A percentile compares a stretch with the other conserved stretches of the same genome.
Evolutionary conservation across 2,797 vertebrate genomes (phyloP).

Genomic region (Notamacropus eugenii): DNA sequence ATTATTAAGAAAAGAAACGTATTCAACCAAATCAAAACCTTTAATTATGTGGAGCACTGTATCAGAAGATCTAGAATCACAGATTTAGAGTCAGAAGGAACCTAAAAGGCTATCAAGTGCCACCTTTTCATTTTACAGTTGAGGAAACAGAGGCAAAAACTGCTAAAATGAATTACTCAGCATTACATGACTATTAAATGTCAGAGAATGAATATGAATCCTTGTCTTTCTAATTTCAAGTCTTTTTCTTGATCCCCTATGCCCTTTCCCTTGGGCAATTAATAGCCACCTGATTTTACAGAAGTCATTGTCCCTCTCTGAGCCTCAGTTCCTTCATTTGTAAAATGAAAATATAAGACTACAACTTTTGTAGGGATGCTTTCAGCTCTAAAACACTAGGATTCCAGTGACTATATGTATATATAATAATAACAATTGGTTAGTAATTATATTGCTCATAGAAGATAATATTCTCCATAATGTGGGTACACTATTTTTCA

Average conservation of each 20-base stretch:
- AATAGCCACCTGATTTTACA: neutral
- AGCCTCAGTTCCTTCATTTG: neutral
- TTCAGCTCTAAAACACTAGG: neutral
- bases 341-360: neutral
- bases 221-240: neutral
- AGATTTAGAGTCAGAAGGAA: neutral
- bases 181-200: neutral
- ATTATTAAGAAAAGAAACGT: slow-evolving; percentile 29
- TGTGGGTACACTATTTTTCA: neutral
- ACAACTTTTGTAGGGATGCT: neutral
- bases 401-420: neutral
- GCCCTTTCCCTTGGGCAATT: neutral
- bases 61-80: neutral
- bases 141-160: neutral
- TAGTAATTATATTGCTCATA: neutral
- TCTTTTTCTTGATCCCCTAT: neutral
- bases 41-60: neutral
- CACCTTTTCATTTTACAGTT: neutral
- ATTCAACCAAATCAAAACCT: neutral
- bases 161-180: neutral
- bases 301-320: neutral
- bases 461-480: neutral
- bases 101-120: neutral
- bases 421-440: neutral
- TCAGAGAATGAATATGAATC: neutral